These are phyloP conservation scores for Ypsolopha scabrella DNA, from an alignment of 2,888 invertebrate species.

Conservation along the genomic window DNA sequence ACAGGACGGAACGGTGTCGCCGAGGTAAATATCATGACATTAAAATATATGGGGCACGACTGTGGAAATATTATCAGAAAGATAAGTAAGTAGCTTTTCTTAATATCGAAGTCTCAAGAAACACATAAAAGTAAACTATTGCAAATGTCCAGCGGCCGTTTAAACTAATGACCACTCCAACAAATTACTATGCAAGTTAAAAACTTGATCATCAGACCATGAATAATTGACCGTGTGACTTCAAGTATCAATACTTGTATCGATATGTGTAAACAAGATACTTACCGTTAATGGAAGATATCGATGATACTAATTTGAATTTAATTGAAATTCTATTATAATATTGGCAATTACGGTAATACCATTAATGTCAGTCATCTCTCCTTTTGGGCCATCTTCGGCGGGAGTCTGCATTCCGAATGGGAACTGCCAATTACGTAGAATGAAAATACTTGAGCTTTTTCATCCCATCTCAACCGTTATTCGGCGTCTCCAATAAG, in stretches of 20 bases:
- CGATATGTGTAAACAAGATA: neutral
- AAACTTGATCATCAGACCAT: no score
- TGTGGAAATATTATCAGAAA: neutral
- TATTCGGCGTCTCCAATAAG: conserved; percentile 56
- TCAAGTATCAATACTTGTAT: neutral
- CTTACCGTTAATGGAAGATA: neutral
- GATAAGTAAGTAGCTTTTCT: no score
- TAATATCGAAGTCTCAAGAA: no score
- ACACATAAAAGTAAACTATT: no score
- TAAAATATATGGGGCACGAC: conserved; percentile 26
- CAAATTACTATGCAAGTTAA: no score
- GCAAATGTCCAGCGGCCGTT: no score
- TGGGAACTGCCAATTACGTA: conserved; percentile 53
- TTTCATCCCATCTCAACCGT: conserved; percentile 45
- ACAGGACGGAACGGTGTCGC: conserved; percentile 17
- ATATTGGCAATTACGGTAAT: conserved; percentile 32
- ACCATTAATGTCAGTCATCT: conserved; percentile 39
- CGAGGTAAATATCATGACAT: conserved; percentile 23
- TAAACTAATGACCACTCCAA: no score
- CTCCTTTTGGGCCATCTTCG: conserved; percentile 54
- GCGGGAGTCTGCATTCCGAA: conserved; percentile 46
- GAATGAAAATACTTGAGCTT: conserved; percentile 40
- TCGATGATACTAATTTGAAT: neutral
- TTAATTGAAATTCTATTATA: conserved; percentile 51
- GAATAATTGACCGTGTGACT: no score